Percentiles rank a stretch among this genome's conserved stretches.
phyloP scores from a whole-genome alignment of 2,888 invertebrate species.

The Ochropleura plecta region DNA sequence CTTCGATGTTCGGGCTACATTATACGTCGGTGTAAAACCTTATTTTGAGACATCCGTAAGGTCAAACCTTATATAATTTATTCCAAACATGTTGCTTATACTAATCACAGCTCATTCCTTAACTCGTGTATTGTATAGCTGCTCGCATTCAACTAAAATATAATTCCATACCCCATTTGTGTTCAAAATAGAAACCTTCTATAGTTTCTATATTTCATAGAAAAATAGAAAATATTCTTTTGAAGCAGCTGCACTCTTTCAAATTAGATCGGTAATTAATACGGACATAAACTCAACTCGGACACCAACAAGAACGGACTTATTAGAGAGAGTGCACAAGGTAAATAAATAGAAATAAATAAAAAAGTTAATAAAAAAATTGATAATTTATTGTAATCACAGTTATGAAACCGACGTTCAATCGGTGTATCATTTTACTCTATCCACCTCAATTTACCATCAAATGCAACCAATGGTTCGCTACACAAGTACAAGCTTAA shows the following conservation, averaged over 20 bases:
- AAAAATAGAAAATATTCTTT: constrained; percentile 30
- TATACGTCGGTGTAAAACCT: constrained; percentile 16
- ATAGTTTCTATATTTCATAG: constrained; percentile 44
- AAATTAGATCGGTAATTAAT: constrained; percentile 32
- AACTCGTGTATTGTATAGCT: constrained; percentile 52
- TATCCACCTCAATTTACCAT: constrained; percentile 68
- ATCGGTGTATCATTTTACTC: constrained; percentile 67
- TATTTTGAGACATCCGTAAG: constrained; percentile 33
- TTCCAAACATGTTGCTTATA: constrained; percentile 57
- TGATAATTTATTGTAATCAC: constrained; percentile 88
- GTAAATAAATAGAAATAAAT: constrained; percentile 61
- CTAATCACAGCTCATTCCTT: constrained; percentile 67
- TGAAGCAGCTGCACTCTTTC: constrained; percentile 33
- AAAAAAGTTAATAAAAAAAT: constrained; percentile 68
- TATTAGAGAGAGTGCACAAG: constrained; percentile 53
- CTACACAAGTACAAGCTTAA: constrained; percentile 71
- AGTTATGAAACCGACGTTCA: constrained; percentile 74
- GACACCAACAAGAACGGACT: constrained; percentile 34
- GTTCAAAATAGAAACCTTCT: constrained; percentile 29
- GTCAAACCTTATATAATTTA: constrained; percentile 52
- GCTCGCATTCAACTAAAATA: constrained; percentile 34
- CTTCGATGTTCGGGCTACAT: constrained; percentile 15
- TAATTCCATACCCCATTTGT: constrained; percentile 18
- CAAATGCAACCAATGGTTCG: constrained; percentile 71
- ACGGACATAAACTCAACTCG: neutral